Evolutionary conservation across 2,888 invertebrate genomes (phyloP), one percentile per base, ranked within the genome.

Genomic region (Drosophila sordidapex): DNA sequence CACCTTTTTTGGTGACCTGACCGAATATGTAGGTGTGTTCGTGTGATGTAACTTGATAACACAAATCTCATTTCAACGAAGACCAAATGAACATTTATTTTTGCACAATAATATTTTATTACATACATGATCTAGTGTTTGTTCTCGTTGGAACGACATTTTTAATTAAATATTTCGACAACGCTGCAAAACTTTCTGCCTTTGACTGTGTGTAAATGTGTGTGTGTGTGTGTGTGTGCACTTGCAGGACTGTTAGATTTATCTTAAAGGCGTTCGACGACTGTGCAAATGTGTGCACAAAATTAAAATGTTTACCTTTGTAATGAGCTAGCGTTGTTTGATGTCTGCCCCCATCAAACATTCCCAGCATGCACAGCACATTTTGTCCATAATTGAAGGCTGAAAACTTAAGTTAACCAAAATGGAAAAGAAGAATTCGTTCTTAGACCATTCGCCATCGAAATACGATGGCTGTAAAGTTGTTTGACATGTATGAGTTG

Each of bases 11-110:
- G 54, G 29, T 49, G 35, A 11, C 11, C 13, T 49, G 35, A 11
- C 11, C 10, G 18, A 10, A 31, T 52, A 4, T 21, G 27, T 36
- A 6, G 15, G 18, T 27, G 27, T 49, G 10, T 49, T 25, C 27
- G 18, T 49, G 27, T 18, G 81, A 73, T 73, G 76, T 54, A 81
- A 79, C 82, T 83, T 87, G 84, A 89, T 83, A 81, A 70, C 79
- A 57, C 46, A 87, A 83, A 87, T 76, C 74, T 81, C 76, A 70
- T 74, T 81, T 82, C 70, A 76, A 73, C 83, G 51, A 7, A n/a
- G 27, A 21, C 1, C 5, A 48, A 15, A 7, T 27, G 5, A 31
- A 13, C 36, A 59, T 35, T 29, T 62, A 53, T 52, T 52, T 40
- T 53, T 43, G 15, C 21, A 29, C 46, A 49, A 48, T 36, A 25